Base-by-base conservation (phyloP, 2,888 invertebrate species). In the Stenotaenia linearis region DNA sequence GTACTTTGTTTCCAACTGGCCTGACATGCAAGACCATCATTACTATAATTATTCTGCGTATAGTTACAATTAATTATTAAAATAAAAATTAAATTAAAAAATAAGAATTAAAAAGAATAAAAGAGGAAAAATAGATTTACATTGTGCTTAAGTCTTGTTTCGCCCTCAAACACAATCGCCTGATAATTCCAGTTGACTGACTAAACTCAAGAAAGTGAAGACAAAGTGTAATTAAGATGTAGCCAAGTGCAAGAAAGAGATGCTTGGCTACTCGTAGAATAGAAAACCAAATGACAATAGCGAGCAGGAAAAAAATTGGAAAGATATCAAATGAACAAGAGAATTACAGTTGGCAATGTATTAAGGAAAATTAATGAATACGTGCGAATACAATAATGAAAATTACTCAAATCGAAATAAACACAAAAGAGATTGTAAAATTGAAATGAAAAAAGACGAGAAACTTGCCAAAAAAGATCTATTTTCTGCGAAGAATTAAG, bases 191-290 rank as follows among this genome's bases (percentile, higher is more conserved):
- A 69, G 25, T 23, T 69, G 69, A 69, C 69, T 69, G 69, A 69
- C 69, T 69, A 69, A 69, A 69, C 69, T 69, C 69, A 69, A 69
- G 69, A 69, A 69, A 69, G 69, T 69, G 69, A 69, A 69, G 69
- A 69, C 69, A 69, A 45, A 45, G 28, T 69, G 69, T 69, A 69
- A 69, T 69, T 69, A 69, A 69, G 69, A 69, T 69, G 69, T 28
- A 69, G 69, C 69, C 69, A 69, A 69, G 69, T 69, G 69, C 69
- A 69, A 69, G 69, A 69, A 69, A 69, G 69, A 69, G 28, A 69
- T 28, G 69, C 69, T 69, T 69, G 69, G 69, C 69, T 69, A 69
- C 69, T 69, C 69, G 28, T 28, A 69, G 28, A 10, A 69, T 28
- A 28, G 69, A 28, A 69, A 69, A 69, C 69, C 69, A 69, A 69